Evolutionary conservation across 2,888 invertebrate genomes (phyloP).

Genomic region (Plebejus anna): DNA sequence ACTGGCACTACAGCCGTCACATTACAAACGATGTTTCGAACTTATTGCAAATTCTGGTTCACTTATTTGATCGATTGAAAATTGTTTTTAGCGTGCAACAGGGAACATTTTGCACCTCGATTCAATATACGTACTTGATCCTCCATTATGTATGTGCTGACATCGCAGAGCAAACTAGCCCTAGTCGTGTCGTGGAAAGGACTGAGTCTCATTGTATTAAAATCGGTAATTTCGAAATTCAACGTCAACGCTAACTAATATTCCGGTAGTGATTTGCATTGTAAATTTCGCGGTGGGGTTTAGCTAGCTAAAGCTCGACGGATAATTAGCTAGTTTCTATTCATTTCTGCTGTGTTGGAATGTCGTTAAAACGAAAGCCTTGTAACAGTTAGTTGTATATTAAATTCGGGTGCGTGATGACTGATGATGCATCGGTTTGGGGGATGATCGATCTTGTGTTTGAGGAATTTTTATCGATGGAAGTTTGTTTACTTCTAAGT

Average conservation of each 20-base stretch:
- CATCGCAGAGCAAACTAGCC: slow-evolving; percentile 67
- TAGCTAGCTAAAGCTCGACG: slow-evolving; percentile 69
- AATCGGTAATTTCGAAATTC: slow-evolving; percentile 78
- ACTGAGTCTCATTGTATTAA: slow-evolving; percentile 76
- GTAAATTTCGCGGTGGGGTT: slow-evolving; percentile 74
- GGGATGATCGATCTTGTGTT: slow-evolving; percentile 39
- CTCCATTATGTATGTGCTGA: slow-evolving; percentile 60
- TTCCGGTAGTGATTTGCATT: slow-evolving; percentile 77
- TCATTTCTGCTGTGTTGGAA: slow-evolving; percentile 57
- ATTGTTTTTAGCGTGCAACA: slow-evolving; percentile 60
- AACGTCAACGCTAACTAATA: slow-evolving; percentile 75
- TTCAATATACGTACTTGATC: slow-evolving; percentile 69
- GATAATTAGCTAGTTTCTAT: slow-evolving; percentile 79
- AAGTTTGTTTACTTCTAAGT: slow-evolving; percentile 64
- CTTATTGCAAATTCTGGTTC: slow-evolving; percentile 64
- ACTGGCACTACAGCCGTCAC: slow-evolving; percentile 63
- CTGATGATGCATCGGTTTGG: slow-evolving; percentile 41
- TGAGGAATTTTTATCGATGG: slow-evolving; percentile 36
- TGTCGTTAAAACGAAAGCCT: slow-evolving; percentile 60
- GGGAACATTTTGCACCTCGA: slow-evolving; percentile 49
- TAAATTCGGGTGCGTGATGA: slow-evolving; percentile 43
- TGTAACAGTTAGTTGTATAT: slow-evolving; percentile 48
- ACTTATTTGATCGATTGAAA: slow-evolving; percentile 64
- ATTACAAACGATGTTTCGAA: slow-evolving; percentile 64
- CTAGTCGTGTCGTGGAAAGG: slow-evolving; percentile 68